Conservation (phyloP, 2,113 vertebrate genomes). For the Gavia stellata region DNA sequence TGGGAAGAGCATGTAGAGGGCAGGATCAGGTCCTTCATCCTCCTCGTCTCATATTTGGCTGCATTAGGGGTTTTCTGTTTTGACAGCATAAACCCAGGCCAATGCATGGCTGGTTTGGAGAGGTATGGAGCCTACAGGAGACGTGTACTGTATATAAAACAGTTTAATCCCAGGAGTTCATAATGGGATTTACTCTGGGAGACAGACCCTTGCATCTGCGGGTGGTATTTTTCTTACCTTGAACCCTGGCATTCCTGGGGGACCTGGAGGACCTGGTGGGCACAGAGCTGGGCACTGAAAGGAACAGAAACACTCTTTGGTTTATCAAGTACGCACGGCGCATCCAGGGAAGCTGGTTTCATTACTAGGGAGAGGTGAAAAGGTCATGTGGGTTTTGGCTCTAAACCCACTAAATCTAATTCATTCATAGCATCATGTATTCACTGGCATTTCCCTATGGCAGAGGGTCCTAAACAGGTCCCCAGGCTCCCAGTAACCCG, state of each 20-base stretch:
- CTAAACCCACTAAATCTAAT: not conserved
- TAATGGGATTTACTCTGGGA: not conserved
- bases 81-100: not conserved
- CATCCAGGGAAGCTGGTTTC: not conserved
- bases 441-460: not conserved
- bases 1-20: not conserved
- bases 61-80: not conserved
- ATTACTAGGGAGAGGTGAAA: not conserved
- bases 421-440: not conserved
- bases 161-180: not conserved
- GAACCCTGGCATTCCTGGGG: conserved; percentile 95
- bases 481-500: not conserved
- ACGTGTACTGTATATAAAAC: fast-evolving
- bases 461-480: not conserved
- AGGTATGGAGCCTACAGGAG: not conserved
- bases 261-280: conserved; percentile 86
- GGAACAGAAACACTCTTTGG: not conserved
- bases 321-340: not conserved
- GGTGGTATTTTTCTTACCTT: conserved; percentile 77
- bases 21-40: not conserved
- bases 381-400: not conserved
- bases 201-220: not conserved
- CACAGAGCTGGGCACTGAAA: conserved; percentile 92
- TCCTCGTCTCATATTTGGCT: not conserved
- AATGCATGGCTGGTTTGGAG: not conserved